These are phyloP conservation scores for Subacronicta megacephala DNA, from an alignment of 2,888 invertebrate genomes.

Conservation along the genomic window DNA sequence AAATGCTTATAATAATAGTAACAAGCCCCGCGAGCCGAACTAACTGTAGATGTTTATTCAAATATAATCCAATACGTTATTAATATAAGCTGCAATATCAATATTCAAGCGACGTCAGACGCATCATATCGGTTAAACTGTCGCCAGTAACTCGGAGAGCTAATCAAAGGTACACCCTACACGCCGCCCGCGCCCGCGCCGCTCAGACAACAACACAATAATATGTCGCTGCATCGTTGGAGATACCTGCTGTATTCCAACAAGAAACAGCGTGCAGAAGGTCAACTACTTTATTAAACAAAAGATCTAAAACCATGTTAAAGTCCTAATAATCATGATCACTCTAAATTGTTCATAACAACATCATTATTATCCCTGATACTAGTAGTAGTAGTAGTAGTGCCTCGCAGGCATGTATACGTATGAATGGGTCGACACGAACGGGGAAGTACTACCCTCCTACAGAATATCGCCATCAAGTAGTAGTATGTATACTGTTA, in stretches of 20 bases:
- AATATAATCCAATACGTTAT: not conserved
- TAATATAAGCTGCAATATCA: not conserved
- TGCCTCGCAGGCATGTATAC: no score
- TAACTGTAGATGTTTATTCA: not conserved
- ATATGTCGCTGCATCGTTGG: not conserved
- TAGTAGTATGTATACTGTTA: no score
- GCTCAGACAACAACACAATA: constrained; percentile 5
- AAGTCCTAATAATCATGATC: no score
- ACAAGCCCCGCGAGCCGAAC: not conserved
- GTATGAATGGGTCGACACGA: no score
- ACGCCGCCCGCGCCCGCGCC: not conserved
- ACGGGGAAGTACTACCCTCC: no score
- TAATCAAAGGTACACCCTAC: constrained; percentile 6
- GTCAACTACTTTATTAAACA: not conserved
- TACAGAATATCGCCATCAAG: no score
- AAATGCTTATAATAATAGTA: not conserved
- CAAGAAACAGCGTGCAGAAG: not conserved
- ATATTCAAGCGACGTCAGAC: not conserved
- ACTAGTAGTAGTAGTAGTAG: no score
- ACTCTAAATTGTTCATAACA: no score
- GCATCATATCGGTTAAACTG: constrained; percentile 2
- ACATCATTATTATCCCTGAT: no score
- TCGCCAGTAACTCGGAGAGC: constrained; percentile 4
- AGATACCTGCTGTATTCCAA: not conserved
- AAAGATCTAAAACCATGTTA: no score